These are phyloP conservation scores for Eretmocerus hayati DNA, from an alignment of 2,888 invertebrate species.

Conservation along the genomic window DNA sequence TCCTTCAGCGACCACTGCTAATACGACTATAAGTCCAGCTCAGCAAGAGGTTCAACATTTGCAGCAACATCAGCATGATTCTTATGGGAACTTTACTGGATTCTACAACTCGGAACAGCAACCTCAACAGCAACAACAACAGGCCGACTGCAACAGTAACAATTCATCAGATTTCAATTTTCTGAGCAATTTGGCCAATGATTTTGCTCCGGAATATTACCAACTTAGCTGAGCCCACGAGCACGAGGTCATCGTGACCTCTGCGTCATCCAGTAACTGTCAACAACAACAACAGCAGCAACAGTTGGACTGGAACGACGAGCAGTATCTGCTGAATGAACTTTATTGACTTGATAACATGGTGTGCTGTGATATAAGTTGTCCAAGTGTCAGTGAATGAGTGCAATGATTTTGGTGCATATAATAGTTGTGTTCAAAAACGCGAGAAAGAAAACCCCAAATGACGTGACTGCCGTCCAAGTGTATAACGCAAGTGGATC, in stretches of 20 bases:
- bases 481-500: too few species aligned
- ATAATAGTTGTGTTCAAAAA: too few species aligned
- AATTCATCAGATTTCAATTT: constrained; percentile 94
- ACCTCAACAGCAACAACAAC: constrained; percentile 60
- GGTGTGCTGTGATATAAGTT: constrained; percentile 14
- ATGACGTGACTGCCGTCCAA: too few species aligned
- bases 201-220: constrained; percentile 89
- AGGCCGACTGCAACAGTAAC: constrained; percentile 72
- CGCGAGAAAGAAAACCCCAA: too few species aligned
- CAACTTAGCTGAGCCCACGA: constrained; percentile 57
- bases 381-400: constrained; percentile 5
- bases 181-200: constrained; percentile 84
- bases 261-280: constrained; percentile 8
- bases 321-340: constrained; percentile 42
- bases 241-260: constrained; percentile 24
- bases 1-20: constrained; percentile 47
- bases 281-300: constrained; percentile 10
- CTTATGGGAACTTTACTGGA: constrained; percentile 65
- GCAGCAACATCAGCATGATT: constrained; percentile 3
- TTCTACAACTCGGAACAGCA: constrained; percentile 59
- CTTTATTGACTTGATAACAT: constrained; percentile 32
- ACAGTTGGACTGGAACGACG: constrained; percentile 42
- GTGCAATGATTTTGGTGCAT: too few species aligned
- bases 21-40: constrained; percentile 49
- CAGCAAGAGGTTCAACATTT: constrained; percentile 30